These are phyloP conservation scores for Myodes glareolus DNA, from an alignment of 2,113 vertebrate genomes.

Conservation along the genomic window DNA sequence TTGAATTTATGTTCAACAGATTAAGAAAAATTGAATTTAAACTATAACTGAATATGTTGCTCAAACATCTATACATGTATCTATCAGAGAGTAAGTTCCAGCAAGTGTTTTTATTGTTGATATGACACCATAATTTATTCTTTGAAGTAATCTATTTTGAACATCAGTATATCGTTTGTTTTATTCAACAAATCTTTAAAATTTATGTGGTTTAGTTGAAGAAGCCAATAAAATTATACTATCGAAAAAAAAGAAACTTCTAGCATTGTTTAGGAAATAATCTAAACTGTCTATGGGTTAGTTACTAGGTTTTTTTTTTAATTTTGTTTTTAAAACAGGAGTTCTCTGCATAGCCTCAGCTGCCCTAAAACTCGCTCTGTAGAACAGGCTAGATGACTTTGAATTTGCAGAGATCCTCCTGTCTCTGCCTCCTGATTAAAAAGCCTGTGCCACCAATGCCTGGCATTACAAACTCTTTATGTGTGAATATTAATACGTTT, in stretches of 20 bases:
- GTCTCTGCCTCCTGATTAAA: neutral
- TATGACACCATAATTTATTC: neutral
- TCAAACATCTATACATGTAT: neutral
- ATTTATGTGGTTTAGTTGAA: neutral
- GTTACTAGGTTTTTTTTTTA: accelerated
- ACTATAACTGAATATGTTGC: neutral
- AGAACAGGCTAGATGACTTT: too few species aligned
- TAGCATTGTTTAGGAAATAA: neutral
- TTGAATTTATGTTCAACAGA: neutral
- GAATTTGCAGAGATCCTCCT: neutral
- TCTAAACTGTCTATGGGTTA: neutral
- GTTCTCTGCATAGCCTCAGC: neutral
- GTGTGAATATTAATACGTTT: neutral
- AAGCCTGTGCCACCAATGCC: neutral
- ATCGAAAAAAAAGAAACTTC: too few species aligned
- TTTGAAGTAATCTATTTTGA: neutral
- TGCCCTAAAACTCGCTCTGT: neutral
- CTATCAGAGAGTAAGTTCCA: neutral
- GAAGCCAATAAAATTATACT: neutral
- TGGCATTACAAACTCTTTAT: neutral
- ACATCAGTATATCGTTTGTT: neutral
- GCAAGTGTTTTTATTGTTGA: neutral
- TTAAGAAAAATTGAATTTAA: neutral
- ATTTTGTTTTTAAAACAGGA: neutral
- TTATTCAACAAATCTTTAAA: neutral